Percentiles rank a stretch among this genome's conserved stretches.
phyloP scores from a whole-genome alignment of 2,797 vertebrate genomes.

The Neosilurus hyrtlii region DNA sequence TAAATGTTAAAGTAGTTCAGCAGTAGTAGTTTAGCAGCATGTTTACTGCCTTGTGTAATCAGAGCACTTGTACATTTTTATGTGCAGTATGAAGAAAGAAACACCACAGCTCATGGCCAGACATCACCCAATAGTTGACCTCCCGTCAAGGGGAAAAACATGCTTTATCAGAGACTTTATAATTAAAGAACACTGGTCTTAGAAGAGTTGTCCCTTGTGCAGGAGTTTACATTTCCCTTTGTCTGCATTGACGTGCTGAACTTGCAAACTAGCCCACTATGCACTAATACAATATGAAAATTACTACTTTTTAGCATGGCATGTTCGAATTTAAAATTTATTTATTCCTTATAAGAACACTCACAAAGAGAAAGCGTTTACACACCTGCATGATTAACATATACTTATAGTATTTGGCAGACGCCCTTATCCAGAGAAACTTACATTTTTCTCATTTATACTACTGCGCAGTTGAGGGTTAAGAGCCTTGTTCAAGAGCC shows the following conservation, averaged over 20 bases:
- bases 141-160: neutral
- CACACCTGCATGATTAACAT: neutral
- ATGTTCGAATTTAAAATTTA: neutral
- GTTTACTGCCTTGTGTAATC: neutral
- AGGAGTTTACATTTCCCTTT: neutral
- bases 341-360: neutral
- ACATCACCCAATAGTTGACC: neutral
- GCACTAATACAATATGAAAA: neutral
- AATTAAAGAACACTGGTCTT: neutral
- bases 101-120: neutral
- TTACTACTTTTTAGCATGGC: neutral
- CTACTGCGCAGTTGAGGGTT: no score
- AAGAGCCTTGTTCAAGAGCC: no score
- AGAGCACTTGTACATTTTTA: neutral
- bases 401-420: no score
- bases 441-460: no score
- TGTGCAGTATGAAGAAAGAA: neutral
- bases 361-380: neutral
- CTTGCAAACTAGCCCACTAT: neutral
- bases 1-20: neutral
- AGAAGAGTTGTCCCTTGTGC: neutral
- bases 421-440: no score
- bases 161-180: neutral
- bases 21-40: no score
- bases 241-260: neutral